Evolutionary conservation across 2,888 invertebrate species (phyloP).

Genomic region (Choreutis nemorana): DNA sequence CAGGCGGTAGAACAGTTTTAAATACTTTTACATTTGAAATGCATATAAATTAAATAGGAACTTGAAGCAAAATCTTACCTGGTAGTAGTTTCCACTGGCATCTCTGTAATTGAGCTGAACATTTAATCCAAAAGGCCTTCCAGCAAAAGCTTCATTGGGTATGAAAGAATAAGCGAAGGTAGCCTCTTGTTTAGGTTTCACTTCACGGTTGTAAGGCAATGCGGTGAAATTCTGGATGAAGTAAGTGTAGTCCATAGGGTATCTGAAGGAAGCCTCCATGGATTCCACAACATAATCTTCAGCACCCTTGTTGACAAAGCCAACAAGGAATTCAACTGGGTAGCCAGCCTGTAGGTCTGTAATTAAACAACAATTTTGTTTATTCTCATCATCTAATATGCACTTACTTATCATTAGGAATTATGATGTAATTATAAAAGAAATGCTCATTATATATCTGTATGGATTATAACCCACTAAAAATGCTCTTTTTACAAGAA

Average conservation of each 20-base stretch:
- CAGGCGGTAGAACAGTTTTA: no score
- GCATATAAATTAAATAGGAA: no score
- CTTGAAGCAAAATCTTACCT: conserved; percentile 41
- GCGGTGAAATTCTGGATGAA: conserved; percentile 98
- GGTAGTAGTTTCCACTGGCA: conserved; percentile 65
- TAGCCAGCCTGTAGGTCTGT: conserved; percentile 90
- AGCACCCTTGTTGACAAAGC: conserved; percentile 94
- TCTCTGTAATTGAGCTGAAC: conserved; percentile 93
- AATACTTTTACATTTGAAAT: no score
- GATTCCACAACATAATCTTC: conserved; percentile 92
- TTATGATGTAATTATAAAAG: no score
- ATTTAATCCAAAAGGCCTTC: conserved; percentile 95
- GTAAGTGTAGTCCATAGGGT: conserved; percentile 98
- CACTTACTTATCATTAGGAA: no score
- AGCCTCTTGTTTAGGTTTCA: conserved; percentile 91
- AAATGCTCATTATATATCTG: no score
- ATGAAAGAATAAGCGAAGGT: conserved; percentile 95
- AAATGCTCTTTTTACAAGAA: no score
- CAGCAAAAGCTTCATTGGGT: conserved; percentile 96
- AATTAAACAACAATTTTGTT: no score
- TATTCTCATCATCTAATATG: neutral
- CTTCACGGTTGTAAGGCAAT: conserved; percentile 84
- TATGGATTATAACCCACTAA: no score
- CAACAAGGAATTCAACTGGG: conserved; percentile 93
- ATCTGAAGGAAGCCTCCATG: conserved; percentile 97